Evolutionary conservation across 2,113 vertebrate species (phyloP), one percentile per base, ranked within the genome.

Genomic region (Eleginops maclovinus): DNA sequence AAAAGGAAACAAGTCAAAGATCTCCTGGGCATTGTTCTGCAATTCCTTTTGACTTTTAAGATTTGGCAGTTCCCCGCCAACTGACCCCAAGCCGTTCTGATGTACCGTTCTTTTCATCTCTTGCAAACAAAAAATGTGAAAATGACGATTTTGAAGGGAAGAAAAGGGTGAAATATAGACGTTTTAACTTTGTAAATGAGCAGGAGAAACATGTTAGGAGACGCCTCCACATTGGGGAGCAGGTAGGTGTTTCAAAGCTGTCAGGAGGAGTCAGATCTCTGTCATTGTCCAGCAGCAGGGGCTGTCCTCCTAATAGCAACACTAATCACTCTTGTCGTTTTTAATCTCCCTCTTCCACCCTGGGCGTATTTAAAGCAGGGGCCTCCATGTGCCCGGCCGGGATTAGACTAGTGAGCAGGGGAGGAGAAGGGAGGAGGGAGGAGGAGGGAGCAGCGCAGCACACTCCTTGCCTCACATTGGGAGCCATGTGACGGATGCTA

Each of bases 321-420:
- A 53, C 92, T 92, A 93, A 93, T 93, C 91, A 87, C 87, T 90
- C 81, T 71, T 91, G 92, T 91, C 90, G 80, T 92, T 91, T 92
- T 91, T 92, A 92, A 93, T 92, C 91, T 89, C 70, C 80, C 86
- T 88, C 87, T 62, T 89, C 85, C 85, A 84, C 83, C 78, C 78
- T 11, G 69, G 55, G 81, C 64, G 77, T 91, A 93, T 92, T 92
- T 93, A 91, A 91, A 91, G 91, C 87, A 89, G 77, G 62, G 77
- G 72, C 87, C 88, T 89, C 74, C 1, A 56, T 93, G 90, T 90
- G 90, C 85, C 87, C 71, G 4, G 66, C 69, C 60, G 14, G 88
- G 91, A 93, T 93, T 93, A 93, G 81, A 86, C 62, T 43, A 58
- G 79, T 65, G 89, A 84, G 81, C 74, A 72, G 82, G 31, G 31